phyloP scores from a whole-genome alignment of 2,888 invertebrate genomes.

The Aplocera efformata region DNA sequence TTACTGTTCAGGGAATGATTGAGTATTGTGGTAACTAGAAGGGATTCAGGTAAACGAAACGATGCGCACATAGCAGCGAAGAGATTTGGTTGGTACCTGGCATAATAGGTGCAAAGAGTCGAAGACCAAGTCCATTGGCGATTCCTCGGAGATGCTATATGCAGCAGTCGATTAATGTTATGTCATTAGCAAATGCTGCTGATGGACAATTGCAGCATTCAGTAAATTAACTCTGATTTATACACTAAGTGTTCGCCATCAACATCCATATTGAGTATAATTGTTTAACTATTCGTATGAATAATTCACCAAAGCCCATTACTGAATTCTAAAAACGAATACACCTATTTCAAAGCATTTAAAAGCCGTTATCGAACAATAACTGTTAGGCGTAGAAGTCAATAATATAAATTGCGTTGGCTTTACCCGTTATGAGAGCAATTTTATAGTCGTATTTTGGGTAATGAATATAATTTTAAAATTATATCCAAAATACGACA shows the following conservation, averaged over 20 bases:
- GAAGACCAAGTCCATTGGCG: no score
- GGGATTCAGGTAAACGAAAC: neutral
- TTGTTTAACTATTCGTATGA: constrained; percentile 9
- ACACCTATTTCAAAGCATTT: constrained; percentile 7
- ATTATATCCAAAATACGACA: no score
- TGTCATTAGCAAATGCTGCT: no score
- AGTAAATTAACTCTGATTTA: neutral
- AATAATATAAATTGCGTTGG: constrained; percentile 12
- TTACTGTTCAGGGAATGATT: constrained; percentile 19
- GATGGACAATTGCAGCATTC: neutral
- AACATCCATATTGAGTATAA: constrained; percentile 1
- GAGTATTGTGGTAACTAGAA: no score
- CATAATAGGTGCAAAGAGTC: no score
- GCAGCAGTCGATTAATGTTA: no score
- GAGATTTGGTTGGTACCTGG: no score
- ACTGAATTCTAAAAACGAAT: constrained; percentile 12
- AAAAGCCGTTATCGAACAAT: constrained; percentile 14
- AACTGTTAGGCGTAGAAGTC: constrained; percentile 1
- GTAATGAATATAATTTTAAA: no score
- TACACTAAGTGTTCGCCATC: neutral
- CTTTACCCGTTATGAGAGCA: constrained; percentile 9
- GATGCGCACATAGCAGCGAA: no score
- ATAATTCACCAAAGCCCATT: constrained; percentile 14
- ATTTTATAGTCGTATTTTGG: neutral
- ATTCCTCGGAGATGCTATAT: no score